phyloP scores from a whole-genome alignment of 2,113 vertebrate genomes.

The Bos indicus region DNA sequence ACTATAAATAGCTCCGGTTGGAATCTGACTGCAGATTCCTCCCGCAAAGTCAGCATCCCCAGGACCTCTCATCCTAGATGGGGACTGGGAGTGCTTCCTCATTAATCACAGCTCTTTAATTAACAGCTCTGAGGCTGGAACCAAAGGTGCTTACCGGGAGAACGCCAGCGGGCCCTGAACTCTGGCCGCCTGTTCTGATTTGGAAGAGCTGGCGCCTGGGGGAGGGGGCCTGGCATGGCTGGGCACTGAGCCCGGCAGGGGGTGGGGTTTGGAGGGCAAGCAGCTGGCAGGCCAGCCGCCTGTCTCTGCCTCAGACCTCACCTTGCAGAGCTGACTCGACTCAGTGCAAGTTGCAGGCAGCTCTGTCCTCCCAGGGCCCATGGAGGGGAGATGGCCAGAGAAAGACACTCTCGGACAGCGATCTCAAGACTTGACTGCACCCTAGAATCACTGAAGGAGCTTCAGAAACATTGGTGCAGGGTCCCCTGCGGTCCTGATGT shows the following conservation, averaged over 20 bases:
- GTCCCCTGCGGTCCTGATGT: background rate
- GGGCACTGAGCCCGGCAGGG: slow-evolving; percentile 52
- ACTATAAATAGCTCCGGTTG: slow-evolving; percentile 80
- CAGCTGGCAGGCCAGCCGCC: slow-evolving; percentile 79
- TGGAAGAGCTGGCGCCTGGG: slow-evolving; percentile 65
- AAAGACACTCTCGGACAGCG: background rate
- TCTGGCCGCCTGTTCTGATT: slow-evolving; percentile 72
- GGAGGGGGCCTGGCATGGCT: slow-evolving; percentile 70
- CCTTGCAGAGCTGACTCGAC: slow-evolving; percentile 60
- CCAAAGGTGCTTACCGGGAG: slow-evolving; percentile 79
- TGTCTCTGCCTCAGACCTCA: slow-evolving; percentile 36
- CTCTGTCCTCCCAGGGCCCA: background rate
- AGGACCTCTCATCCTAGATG: slow-evolving; percentile 81
- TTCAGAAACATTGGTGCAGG: background rate
- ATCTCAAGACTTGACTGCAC: background rate
- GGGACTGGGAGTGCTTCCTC: slow-evolving; percentile 82
- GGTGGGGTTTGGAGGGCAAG: slow-evolving; percentile 53
- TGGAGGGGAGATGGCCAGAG: background rate
- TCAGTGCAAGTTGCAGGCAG: background rate
- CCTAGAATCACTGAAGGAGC: background rate
- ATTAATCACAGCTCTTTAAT: slow-evolving; percentile 99
- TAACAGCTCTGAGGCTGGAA: slow-evolving; percentile 95
- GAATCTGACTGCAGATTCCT: slow-evolving; percentile 73
- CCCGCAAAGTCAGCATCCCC: slow-evolving; percentile 85
- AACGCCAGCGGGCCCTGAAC: slow-evolving; percentile 78